Conservation (phyloP, 2,113 vertebrate species). For the Grammomys surdaster region DNA sequence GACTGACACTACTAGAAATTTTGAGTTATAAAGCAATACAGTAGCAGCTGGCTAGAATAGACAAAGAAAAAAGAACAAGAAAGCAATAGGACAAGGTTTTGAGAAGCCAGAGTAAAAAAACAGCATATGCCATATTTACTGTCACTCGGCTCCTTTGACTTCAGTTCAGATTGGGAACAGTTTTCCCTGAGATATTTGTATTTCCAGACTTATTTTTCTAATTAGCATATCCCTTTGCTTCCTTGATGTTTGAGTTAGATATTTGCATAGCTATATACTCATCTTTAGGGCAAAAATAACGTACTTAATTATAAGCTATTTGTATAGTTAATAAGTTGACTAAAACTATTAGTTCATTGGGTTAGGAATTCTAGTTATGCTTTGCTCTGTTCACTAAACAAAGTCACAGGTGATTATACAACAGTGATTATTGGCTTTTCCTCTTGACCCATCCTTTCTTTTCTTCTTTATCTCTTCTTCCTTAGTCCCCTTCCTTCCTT, state of each 20-base stretch:
- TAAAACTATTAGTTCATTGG: not conserved
- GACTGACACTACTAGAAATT: not conserved
- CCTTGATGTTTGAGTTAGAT: not conserved
- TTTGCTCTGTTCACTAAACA: constrained; percentile 20
- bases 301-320: constrained; percentile 32
- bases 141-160: constrained; percentile 36
- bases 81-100: constrained; percentile 35
- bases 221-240: not conserved
- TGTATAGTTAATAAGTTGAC: not conserved
- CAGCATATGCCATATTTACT: constrained; percentile 55
- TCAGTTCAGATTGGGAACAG: not conserved
- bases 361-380: not conserved
- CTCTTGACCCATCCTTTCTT: not conserved
- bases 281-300: not conserved
- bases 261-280: not conserved
- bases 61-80: not conserved
- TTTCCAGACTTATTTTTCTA: constrained; percentile 16
- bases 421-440: not conserved
- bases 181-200: constrained; percentile 60
- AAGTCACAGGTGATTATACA: not conserved
- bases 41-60: constrained; percentile 13
- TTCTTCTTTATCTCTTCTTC: too few relatives aligned
- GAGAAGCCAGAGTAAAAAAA: constrained; percentile 48
- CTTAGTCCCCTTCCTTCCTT: too few relatives aligned
- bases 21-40: not conserved